Conservation (phyloP, 1,140 invertebrate genomes). For the Polyergus mexicanus region DNA sequence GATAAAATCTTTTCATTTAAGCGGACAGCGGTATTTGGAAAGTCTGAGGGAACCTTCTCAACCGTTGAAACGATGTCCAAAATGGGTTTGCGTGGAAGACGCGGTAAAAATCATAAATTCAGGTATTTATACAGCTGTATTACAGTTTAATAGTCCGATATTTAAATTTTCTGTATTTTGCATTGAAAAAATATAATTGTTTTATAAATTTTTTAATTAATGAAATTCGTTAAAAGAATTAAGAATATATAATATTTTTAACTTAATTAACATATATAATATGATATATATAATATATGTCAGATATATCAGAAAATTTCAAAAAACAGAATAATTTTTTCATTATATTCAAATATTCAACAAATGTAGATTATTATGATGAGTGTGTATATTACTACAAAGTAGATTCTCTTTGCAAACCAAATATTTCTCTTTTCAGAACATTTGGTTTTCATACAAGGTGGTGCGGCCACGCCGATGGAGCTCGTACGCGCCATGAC, state of each 20-base stretch:
- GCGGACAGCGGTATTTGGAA: slow-evolving; percentile 55
- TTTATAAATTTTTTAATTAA: background rate
- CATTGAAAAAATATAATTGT: slow-evolving; percentile 1
- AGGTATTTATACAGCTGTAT: slow-evolving; percentile 66
- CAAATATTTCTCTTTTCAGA: slow-evolving; percentile 87
- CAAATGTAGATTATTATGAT: background rate
- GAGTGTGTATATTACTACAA: background rate
- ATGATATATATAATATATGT: too few relatives aligned
- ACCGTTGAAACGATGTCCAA: slow-evolving; percentile 81
- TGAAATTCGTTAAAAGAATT: background rate
- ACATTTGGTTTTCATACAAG: slow-evolving; percentile 94
- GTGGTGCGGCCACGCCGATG: slow-evolving; percentile 96
- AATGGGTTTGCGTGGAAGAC: slow-evolving; percentile 83
- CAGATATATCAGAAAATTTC: background rate
- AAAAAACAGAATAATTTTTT: too few relatives aligned
- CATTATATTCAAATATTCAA: too few relatives aligned
- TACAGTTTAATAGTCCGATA: background rate
- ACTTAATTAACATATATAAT: background rate
- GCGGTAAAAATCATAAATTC: slow-evolving; percentile 82
- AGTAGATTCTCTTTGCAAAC: background rate
- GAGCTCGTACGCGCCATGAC: slow-evolving; percentile 93
- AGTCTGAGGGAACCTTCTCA: slow-evolving; percentile 80
- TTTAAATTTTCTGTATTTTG: background rate
- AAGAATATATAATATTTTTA: background rate
- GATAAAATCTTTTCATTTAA: slow-evolving; percentile 61